Evolutionary conservation across 2,888 invertebrate species (phyloP), one percentile per base, ranked within the genome.

Genomic region (Xanthorhoe spadicearia): DNA sequence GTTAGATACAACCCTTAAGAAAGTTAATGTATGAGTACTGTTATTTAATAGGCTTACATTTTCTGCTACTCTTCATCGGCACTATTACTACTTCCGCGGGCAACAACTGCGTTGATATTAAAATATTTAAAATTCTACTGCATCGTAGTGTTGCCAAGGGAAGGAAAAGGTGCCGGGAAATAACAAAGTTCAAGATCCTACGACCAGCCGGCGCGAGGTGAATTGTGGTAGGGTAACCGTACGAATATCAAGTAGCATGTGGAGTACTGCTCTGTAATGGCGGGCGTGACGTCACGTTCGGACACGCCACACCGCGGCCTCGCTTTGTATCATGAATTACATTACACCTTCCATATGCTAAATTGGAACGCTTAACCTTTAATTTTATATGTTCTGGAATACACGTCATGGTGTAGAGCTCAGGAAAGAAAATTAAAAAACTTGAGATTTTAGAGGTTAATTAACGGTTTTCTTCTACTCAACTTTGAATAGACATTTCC

Each of bases 181-280:
- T 86, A 86, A 85, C 86, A 88, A 87, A 87, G 85, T 88, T 88
- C 82, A 84, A 81, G 83, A 83, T 84, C 77, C 74, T 65, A 79
- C 79, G 82, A 82, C 78, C 88, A 89, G 85, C 84, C 86, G 88
- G 86, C 80, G 67, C 67, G 17, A 80, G 85, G 84, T 89, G 85
- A 89, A 87, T 89, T 90, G 89, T 89, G 88, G 86, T 80, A 79
- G 81, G 68, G 78, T 73, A 79, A 80, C 79, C 77, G 76, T 68
- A 75, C 78, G 90, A 90, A 90, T 90, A 89, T 79, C 83, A 90
- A 90, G 85, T 86, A 88, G 85, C 76, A 73, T 75, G 79, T 72
- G 72, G 67, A 59, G 63, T 59, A 73, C 74, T 64, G 56, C 79
- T 77, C 80, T 79, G 86, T 85, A 85, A 85, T 84, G 81, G 81